phyloP scores from a whole-genome alignment of 2,797 vertebrate genomes.

The Labeo calbasu region DNA sequence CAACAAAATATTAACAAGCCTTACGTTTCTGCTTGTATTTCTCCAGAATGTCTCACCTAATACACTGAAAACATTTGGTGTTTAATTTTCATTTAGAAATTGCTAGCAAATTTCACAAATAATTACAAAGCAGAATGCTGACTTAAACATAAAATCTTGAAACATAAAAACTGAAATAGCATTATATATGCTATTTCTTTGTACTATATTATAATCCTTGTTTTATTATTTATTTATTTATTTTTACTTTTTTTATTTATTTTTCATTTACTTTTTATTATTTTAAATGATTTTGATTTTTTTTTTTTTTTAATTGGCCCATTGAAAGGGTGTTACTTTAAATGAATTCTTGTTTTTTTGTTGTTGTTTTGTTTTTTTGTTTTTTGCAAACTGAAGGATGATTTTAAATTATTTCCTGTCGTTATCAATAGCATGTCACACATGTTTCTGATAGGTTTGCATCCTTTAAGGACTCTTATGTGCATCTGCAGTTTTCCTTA shows the following conservation, averaged over 20 bases:
- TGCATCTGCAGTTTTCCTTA: background rate
- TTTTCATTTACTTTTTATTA: background rate
- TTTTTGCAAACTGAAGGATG: background rate
- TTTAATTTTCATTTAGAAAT: background rate
- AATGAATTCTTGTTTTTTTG: background rate
- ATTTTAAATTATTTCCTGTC: background rate
- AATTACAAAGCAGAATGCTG: background rate
- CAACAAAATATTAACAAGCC: background rate
- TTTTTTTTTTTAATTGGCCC: background rate
- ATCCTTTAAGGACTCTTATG: background rate
- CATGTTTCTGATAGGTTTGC: background rate
- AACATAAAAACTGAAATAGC: background rate
- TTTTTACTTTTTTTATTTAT: too few species aligned
- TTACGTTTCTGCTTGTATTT: background rate
- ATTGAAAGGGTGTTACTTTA: background rate
- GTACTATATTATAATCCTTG: background rate
- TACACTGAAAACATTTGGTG: background rate
- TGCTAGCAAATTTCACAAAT: background rate
- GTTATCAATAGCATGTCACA: background rate
- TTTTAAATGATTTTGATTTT: too few species aligned
- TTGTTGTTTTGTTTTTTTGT: too few species aligned
- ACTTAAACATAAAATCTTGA: background rate
- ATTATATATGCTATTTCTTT: background rate
- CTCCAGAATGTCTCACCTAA: background rate
- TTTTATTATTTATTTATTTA: too few species aligned